phyloP scores from a whole-genome alignment of 2,113 vertebrate species.

The Oryzias woworae region DNA sequence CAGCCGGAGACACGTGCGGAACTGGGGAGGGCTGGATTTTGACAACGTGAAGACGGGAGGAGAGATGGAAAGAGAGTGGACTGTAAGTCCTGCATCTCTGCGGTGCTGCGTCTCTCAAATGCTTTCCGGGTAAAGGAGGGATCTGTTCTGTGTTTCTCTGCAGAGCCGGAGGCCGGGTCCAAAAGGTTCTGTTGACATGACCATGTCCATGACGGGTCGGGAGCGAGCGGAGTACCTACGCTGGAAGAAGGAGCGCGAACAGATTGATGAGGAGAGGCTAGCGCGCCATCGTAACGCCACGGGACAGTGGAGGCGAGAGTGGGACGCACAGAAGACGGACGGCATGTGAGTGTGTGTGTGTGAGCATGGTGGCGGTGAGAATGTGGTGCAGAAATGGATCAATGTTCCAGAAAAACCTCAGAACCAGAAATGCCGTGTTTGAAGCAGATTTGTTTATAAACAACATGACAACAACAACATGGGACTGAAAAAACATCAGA shows the following conservation, averaged over 20 bases:
- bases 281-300: constrained; percentile 89
- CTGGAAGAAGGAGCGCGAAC: constrained; percentile 93
- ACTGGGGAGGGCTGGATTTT: constrained; percentile 93
- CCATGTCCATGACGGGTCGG: constrained; percentile 91
- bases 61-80: constrained; percentile 83
- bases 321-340: constrained; percentile 91
- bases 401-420: too few species aligned
- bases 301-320: constrained; percentile 90
- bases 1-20: constrained; percentile 87
- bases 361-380: too few species aligned
- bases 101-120: neutral
- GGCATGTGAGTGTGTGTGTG: constrained; percentile 75
- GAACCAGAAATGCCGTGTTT: too few species aligned
- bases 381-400: too few species aligned
- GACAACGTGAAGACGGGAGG: constrained; percentile 86
- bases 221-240: constrained; percentile 89
- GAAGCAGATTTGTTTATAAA: too few species aligned
- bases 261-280: constrained; percentile 89
- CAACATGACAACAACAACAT: too few species aligned
- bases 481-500: too few species aligned
- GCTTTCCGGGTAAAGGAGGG: neutral
- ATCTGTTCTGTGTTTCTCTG: neutral
- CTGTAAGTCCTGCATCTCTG: constrained; percentile 55
- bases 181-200: constrained; percentile 84
- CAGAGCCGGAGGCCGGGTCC: constrained; percentile 75